Evolutionary conservation across 2,113 vertebrate genomes (phyloP), one percentile per base, ranked within the genome.

Genomic region (Alaudala cheleensis): DNA sequence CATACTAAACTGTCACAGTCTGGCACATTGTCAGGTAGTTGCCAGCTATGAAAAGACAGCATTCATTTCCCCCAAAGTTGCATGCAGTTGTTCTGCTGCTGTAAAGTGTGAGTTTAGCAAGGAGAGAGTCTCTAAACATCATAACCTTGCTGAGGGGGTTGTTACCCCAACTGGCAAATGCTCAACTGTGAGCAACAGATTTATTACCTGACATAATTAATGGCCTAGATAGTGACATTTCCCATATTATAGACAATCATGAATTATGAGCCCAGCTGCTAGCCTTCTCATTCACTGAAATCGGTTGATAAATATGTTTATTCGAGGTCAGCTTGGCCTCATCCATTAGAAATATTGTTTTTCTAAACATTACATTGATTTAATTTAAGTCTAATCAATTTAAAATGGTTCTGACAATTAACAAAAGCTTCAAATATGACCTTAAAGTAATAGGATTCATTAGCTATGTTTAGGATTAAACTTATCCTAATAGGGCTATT

Each of bases 271-370:
- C 98, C 97, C 98, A 98, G 97, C 98, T 98, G 98, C 94, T 96
- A 93, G 92, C 95, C 96, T 97, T 96, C 97, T 98, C 97, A 91
- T 97, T 97, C 96, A 93, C 95, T 96, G 95, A 97, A 97, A 97
- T 98, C 98, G 97, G 97, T 98, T 98, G 98, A 99, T 99, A 98
- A 99, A 98, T 98, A 98, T 98, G 98, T 98, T 98, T 98, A 98
- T 98, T 98, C 54, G 97, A 98, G 98, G 97, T 98, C 96, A 97
- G 97, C 97, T 96, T 77, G 92, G 98, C 98, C 98, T 98, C 99
- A 99, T 99, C 99, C 98, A 99, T 99, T 99, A 99, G 98, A 98
- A 99, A 99, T 99, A 99, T 99, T 99, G 99, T 99, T 99, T 99
- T 99, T 98, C 98, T 98, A 98, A 99, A 99, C 99, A 99, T 99